Conservation (phyloP, 1,140 invertebrate species). For the Bradysia coprophila region DNA sequence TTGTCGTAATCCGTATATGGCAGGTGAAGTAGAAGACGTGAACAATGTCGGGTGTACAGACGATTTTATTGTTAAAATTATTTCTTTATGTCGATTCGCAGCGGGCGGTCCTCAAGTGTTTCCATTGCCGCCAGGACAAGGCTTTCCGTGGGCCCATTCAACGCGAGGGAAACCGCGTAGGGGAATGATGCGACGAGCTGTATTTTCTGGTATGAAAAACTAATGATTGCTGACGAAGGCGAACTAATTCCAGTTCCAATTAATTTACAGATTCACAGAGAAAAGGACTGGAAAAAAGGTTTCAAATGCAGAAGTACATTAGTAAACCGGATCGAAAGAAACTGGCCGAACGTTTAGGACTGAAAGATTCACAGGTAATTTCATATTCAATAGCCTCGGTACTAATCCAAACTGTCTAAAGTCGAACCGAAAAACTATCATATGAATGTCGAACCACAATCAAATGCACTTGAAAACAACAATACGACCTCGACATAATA, state of each 20-base stretch:
- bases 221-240: neutral
- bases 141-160: conserved; percentile 64
- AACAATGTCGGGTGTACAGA: neutral
- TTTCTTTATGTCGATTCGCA: conserved; percentile 4
- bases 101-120: conserved; percentile 34
- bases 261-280: conserved; percentile 74
- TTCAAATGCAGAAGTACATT: conserved; percentile 96
- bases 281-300: conserved; percentile 84
- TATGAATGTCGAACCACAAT: too few species aligned
- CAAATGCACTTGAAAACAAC: too few species aligned
- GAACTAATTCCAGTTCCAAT: neutral
- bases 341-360: conserved; percentile 81
- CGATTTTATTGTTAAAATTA: conserved; percentile 1
- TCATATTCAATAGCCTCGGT: too few species aligned
- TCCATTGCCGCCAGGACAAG: conserved; percentile 36
- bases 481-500: too few species aligned
- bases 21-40: too few species aligned
- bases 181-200: conserved; percentile 86
- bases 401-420: too few species aligned
- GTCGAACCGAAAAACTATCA: too few species aligned
- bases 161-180: conserved; percentile 64
- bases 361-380: conserved; percentile 84
- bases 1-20: conserved; percentile 32
- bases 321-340: conserved; percentile 94
- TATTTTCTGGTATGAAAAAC: conserved; percentile 35